Conservation (phyloP, 2,888 invertebrate species). For the Cyaniris semiargus region DNA sequence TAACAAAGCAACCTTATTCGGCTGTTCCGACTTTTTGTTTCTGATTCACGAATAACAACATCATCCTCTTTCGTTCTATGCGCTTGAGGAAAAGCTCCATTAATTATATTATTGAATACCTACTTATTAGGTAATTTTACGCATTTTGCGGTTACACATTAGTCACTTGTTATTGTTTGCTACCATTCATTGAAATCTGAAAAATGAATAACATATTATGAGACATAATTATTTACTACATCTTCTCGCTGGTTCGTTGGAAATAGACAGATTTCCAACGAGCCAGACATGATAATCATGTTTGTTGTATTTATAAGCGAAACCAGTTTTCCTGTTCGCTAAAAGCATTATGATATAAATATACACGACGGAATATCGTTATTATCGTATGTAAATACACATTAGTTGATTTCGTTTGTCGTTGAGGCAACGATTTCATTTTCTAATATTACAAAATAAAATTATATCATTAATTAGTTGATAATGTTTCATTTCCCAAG, state of each 20-base stretch:
- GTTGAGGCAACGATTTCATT: conserved; percentile 4
- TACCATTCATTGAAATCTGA: not conserved
- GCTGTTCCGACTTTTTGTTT: not conserved
- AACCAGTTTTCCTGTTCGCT: conserved; percentile 9
- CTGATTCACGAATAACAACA: not conserved
- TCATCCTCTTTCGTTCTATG: not conserved
- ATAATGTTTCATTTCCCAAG: conserved; percentile 10
- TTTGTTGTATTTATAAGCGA: conserved; percentile 10
- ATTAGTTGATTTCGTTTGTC: not conserved
- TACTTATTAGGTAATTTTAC: not conserved
- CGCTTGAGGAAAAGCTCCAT: not conserved
- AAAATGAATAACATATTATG: not conserved
- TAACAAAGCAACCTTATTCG: not conserved
- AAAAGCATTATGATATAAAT: conserved; percentile 12
- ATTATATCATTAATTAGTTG: not conserved
- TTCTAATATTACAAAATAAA: conserved; percentile 4
- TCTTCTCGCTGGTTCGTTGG: not conserved
- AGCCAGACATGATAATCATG: not conserved
- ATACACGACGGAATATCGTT: conserved; percentile 16
- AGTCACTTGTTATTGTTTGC: not conserved
- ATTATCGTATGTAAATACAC: not conserved
- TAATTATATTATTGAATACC: not conserved
- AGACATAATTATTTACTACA: not conserved
- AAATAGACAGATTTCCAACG: not conserved
- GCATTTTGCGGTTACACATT: not conserved